Evolutionary conservation across 2,888 invertebrate genomes (phyloP).

Genomic region (Patella caerulea): DNA sequence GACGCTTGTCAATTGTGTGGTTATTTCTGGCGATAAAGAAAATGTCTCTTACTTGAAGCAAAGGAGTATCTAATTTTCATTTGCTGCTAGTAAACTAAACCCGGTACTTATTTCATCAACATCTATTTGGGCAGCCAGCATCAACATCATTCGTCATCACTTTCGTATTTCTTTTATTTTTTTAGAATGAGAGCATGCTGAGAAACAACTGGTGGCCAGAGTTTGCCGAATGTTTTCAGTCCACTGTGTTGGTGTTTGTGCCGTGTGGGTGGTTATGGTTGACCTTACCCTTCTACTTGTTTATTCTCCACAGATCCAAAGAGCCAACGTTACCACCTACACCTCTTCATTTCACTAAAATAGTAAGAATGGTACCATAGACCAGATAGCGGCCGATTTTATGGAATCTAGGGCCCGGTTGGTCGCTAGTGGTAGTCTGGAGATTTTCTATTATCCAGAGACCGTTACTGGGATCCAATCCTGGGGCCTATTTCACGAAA

Average conservation of each 20-base stretch:
- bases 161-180: neutral
- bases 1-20: too few species aligned
- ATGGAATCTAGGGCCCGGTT: too few species aligned
- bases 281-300: conserved; percentile 76
- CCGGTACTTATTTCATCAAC: neutral
- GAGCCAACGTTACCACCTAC: conserved; percentile 36
- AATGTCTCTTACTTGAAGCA: too few species aligned
- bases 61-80: too few species aligned
- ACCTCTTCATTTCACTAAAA: conserved; percentile 52
- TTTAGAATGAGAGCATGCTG: conserved; percentile 18
- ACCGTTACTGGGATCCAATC: too few species aligned
- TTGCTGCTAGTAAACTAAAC: too few species aligned
- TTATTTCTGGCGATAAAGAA: too few species aligned
- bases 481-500: too few species aligned
- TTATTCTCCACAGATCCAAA: conserved; percentile 34
- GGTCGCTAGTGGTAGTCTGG: too few species aligned
- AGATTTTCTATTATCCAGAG: too few species aligned
- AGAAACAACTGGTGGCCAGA: conserved; percentile 74
- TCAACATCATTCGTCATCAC: neutral
- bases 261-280: conserved; percentile 89
- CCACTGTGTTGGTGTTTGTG: conserved; percentile 88
- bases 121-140: neutral
- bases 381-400: too few species aligned
- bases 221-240: conserved; percentile 91
- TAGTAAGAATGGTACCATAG: conserved; percentile 44